Evolutionary conservation across 2,888 invertebrate species (phyloP).

Genomic region (Phasia obesa): DNA sequence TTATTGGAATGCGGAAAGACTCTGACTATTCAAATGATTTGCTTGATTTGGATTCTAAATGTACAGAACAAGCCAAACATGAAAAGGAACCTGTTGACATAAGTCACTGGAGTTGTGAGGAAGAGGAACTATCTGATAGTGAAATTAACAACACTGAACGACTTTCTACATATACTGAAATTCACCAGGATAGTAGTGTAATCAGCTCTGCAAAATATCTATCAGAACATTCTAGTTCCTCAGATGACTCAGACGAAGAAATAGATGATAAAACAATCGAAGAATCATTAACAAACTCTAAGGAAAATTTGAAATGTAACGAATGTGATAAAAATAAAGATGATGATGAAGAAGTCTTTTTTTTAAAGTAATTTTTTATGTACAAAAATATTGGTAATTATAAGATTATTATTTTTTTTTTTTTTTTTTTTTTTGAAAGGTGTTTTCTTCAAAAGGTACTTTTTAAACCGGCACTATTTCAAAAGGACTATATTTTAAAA

Average conservation of each 20-base stretch:
- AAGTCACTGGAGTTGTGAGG: background rate
- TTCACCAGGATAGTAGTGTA: background rate
- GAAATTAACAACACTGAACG: background rate
- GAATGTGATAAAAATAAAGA: no score
- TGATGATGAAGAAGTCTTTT: no score
- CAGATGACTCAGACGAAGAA: background rate
- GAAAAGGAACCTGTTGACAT: background rate
- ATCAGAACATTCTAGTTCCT: conserved; percentile 2
- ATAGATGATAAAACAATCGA: background rate
- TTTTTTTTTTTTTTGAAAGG: no score
- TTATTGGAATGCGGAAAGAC: background rate
- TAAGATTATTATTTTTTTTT: no score
- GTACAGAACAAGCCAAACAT: background rate
- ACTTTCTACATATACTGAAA: no score
- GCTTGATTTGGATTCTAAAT: background rate
- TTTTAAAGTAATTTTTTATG: no score
- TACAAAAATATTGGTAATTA: no score
- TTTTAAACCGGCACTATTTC: no score
- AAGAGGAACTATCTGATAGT: background rate
- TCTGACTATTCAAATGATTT: background rate
- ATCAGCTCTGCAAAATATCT: background rate
- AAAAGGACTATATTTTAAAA: no score
- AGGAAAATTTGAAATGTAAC: no score
- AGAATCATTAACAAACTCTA: no score
- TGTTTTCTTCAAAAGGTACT: no score